These are phyloP conservation scores for Acrocephalus arundinaceus DNA, from an alignment of 2,113 vertebrate species.

Conservation along the genomic window DNA sequence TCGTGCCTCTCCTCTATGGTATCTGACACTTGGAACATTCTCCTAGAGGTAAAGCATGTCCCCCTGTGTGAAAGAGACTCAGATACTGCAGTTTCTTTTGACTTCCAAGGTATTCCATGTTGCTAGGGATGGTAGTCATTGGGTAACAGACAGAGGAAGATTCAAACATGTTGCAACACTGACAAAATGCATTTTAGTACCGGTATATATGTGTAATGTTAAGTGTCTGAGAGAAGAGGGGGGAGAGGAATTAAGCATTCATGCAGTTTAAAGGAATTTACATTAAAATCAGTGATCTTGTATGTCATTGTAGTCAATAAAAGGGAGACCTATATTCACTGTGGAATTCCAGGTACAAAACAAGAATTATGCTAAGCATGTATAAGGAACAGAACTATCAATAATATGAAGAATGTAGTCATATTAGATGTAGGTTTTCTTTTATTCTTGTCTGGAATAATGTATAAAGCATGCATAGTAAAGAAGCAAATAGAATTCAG, in stretches of 20 bases:
- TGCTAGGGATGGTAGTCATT: not conserved
- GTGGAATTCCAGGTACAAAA: not conserved
- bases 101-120: not conserved
- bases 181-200: not conserved
- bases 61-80: not conserved
- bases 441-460: not conserved
- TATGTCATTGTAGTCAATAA: accelerated
- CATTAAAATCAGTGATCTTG: not conserved
- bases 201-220: not conserved
- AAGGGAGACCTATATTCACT: not conserved
- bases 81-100: not conserved
- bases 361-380: not conserved
- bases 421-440: not conserved
- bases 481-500: not conserved
- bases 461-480: not conserved
- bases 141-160: not conserved
- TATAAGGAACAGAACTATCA: not conserved
- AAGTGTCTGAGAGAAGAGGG: not conserved
- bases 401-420: not conserved
- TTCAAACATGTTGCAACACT: not conserved
- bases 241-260: not conserved
- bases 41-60: not conserved
- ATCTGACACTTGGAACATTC: not conserved
- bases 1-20: not conserved
- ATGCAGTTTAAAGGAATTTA: not conserved